A percentile compares a stretch with the other conserved stretches of the same genome.
phyloP scores from a whole-genome alignment of 1,140 invertebrate genomes.

The Drosophila kurseongensis region DNA sequence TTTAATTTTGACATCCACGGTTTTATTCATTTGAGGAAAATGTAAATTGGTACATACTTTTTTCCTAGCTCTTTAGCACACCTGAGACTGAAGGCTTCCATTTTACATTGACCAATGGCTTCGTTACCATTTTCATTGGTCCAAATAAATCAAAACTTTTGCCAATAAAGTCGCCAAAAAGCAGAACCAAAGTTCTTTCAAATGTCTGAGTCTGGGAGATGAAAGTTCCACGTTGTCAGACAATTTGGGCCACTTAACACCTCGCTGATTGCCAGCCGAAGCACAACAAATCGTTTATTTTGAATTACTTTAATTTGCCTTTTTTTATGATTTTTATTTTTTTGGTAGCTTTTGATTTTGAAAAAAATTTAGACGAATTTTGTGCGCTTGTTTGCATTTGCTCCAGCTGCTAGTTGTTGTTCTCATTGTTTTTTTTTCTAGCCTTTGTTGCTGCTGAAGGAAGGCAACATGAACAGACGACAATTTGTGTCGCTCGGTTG shows the following conservation, averaged over 20 bases:
- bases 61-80: neutral
- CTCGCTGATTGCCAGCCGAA: slow-evolving; percentile 68
- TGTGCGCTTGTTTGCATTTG: slow-evolving; percentile 61
- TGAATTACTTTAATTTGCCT: slow-evolving; percentile 70
- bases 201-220: no score
- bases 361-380: slow-evolving; percentile 54
- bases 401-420: slow-evolving; percentile 35
- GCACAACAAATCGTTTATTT: slow-evolving; percentile 72
- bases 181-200: neutral
- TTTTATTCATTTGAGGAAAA: no score
- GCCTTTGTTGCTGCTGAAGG: neutral
- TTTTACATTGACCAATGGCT: neutral
- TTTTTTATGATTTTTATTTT: slow-evolving; percentile 21
- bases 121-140: neutral
- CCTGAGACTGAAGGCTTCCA: neutral
- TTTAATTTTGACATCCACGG: no score
- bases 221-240: slow-evolving; percentile 17
- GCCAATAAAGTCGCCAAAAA: neutral
- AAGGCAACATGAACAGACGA: slow-evolving; percentile 43
- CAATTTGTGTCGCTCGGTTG: slow-evolving; percentile 71
- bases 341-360: slow-evolving; percentile 7
- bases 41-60: no score
- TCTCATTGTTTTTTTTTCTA: slow-evolving; percentile 21
- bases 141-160: slow-evolving; percentile 22
- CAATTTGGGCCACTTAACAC: slow-evolving; percentile 77